phyloP scores from a whole-genome alignment of 1,140 invertebrate species.

The Gerris buenoi region DNA sequence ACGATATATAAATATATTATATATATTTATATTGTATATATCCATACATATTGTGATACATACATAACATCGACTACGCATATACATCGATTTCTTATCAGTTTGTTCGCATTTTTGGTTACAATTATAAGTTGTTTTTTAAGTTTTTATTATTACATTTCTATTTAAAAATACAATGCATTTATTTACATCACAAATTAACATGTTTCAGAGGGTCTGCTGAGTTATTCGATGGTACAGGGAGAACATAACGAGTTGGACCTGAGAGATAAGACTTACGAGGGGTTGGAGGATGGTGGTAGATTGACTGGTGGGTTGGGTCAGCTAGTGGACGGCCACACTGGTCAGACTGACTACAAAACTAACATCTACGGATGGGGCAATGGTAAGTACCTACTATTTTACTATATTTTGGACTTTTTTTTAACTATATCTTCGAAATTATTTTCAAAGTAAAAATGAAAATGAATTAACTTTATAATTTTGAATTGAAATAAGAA shows the following conservation, averaged over 20 bases:
- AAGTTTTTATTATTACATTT: not conserved
- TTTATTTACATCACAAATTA: too few relatives aligned
- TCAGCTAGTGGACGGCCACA: slow-evolving; percentile 75
- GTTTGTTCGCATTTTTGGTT: not conserved
- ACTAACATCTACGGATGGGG: slow-evolving; percentile 48
- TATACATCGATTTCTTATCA: not conserved
- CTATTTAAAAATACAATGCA: not conserved
- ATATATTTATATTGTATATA: too few relatives aligned
- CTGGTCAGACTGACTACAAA: slow-evolving; percentile 65
- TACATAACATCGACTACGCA: not conserved
- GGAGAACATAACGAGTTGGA: slow-evolving; percentile 36
- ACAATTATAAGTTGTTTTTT: not conserved
- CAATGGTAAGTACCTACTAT: slow-evolving; percentile 57
- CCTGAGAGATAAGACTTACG: slow-evolving; percentile 44
- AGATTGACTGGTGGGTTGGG: slow-evolving; percentile 66
- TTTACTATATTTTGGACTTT: too few relatives aligned
- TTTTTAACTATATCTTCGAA: too few relatives aligned
- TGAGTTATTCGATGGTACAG: slow-evolving; percentile 43
- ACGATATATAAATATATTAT: too few relatives aligned
- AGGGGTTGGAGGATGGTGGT: slow-evolving; percentile 35
- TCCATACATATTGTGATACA: too few relatives aligned
- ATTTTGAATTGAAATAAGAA: too few relatives aligned
- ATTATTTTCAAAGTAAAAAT: too few relatives aligned
- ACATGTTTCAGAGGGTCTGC: slow-evolving; percentile 34
- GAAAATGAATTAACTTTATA: too few relatives aligned